Base-by-base conservation (phyloP, 2,113 vertebrate species). In the Promerops cafer region DNA sequence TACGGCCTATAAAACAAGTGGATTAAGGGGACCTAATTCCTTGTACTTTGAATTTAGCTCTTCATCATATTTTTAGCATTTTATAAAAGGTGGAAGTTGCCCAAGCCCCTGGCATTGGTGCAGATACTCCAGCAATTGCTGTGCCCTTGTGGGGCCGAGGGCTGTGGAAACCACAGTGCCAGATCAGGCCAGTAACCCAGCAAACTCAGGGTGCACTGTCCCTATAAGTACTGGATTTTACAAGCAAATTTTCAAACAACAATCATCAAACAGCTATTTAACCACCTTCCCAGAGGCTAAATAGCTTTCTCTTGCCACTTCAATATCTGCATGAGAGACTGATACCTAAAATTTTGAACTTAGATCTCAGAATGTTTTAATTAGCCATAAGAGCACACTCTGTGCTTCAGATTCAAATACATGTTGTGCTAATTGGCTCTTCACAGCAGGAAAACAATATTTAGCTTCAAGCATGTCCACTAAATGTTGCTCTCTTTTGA, bases 341-440 rank as follows among this genome's bases (percentile, higher is more conserved):
- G 63, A 59, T 54, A 87, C 59, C 84, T 91, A 83, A 80, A 79
- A 96, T 90, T 83, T 91, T 91, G 49, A 90, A 90, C 70, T 74
- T 83, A 35, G 50, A 74, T 64, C 83, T 89, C 80, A 90, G 76
- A 54, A 28, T 69, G 45, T 35, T 90, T 89, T 83, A 93, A 93
- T 94, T 95, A 96, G 70, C 68, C 2, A 1, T 56, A 64, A 86
- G 39, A 86, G 28, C 71, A 70, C 75, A 63, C 53, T 79, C 78
- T 83, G 59, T 88, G 54, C 71, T 88, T 70, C 9, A 13, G 50
- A 88, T 50, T 93, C 68, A 70, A 83, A 80, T 69, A 35, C 61
- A 33, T 49, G 54, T 88, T 80, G 75, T 56, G 82, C 16, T 95
- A 87, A 85, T 94, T 91, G 90, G 35, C 44, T 88, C 47, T 68